Conservation (phyloP, 1,140 invertebrate genomes). For the Aphelenchoides avenae region DNA sequence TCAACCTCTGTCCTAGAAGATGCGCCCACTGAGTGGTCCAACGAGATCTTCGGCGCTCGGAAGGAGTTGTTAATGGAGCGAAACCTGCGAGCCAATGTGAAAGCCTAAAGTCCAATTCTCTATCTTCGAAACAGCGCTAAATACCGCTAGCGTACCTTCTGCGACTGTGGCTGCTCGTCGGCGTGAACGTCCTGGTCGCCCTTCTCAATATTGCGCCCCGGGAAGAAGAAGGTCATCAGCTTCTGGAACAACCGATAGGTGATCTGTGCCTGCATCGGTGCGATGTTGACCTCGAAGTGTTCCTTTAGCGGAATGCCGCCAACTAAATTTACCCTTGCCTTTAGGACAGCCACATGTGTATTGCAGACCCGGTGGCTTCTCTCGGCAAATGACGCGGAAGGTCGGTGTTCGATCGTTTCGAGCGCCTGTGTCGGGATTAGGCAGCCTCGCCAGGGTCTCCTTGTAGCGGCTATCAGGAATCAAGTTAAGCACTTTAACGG, state of each 20-base stretch:
- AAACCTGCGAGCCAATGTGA: constrained; percentile 7
- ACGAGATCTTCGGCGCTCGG: constrained; percentile 27
- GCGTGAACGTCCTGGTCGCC: constrained; percentile 46
- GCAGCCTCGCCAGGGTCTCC: constrained; percentile 43
- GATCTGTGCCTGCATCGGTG: constrained; percentile 82
- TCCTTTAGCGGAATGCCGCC: constrained; percentile 97
- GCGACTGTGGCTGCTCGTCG: constrained; percentile 33
- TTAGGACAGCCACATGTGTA: neutral
- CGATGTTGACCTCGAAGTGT: constrained; percentile 83
- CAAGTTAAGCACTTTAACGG: constrained; percentile 87
- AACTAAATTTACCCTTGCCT: constrained; percentile 64
- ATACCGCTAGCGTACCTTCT: constrained; percentile 30
- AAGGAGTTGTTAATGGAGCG: constrained; percentile 38
- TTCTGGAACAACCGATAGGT: constrained; percentile 96
- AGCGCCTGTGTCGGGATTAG: constrained; percentile 17
- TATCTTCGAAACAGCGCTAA: neutral
- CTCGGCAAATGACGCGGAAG: constrained; percentile 53
- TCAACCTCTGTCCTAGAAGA: constrained; percentile 70
- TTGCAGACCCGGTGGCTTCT: constrained; percentile 27
- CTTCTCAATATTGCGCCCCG: constrained; percentile 77
- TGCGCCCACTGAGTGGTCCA: constrained; percentile 7
- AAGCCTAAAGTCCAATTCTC: constrained; percentile 1
- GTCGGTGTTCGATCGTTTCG: constrained; percentile 47
- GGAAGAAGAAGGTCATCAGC: constrained; percentile 96
- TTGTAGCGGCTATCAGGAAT: constrained; percentile 89